Evolutionary conservation across 2,113 vertebrate species (phyloP), one percentile per base, ranked within the genome.

Genomic region (Machaerirhynchus nigripectus): DNA sequence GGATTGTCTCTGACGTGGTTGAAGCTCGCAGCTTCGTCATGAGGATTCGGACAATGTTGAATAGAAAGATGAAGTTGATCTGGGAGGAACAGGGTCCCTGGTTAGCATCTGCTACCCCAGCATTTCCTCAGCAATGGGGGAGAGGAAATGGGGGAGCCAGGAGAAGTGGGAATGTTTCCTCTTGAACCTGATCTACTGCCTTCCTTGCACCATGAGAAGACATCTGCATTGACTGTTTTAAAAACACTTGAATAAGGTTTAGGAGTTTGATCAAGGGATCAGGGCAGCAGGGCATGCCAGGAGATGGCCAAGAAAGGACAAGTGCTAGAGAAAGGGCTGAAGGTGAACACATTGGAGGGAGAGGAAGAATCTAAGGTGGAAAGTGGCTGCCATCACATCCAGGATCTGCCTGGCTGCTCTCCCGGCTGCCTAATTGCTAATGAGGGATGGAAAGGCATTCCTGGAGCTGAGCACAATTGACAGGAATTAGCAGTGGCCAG

Each of bases 21-120:
- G 99, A 99, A 13, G 99, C 99, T 89, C 99, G 98, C 53, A 99
- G 98, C 91, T 99, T 99, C 2, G 99, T 99, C 99, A 99, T 99
- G 64, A 99, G 98, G 95, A 99, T 99, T 69, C 99, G 98, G 88
- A 99, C 99, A 1, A 99, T 99, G 97, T 99, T 99, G 98, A 99
- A 99, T 42, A 99, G 98, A 98, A 99, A 99, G 89, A 99, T 99
- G 91, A 99, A 99, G 83, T 99, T 99, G 94, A 99, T 99, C 99
- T 99, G 97, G 24, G 95, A 96, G 74, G 76, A 96, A 65, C 68
- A 78, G 59, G 21, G n/a, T 46, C 59, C n/a, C 37, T 69, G 65
- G 13, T 83, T 57, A 55, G 24, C 1, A 8, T 73, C 50, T 60
- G 11, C 23, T 77, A n/a, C 10, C 8, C 13, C 16, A 57, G 0